A percentile compares a stretch with the other conserved stretches of the same genome.
phyloP scores from a whole-genome alignment of 2,113 vertebrate genomes.

The Oryzias curvinotus region DNA sequence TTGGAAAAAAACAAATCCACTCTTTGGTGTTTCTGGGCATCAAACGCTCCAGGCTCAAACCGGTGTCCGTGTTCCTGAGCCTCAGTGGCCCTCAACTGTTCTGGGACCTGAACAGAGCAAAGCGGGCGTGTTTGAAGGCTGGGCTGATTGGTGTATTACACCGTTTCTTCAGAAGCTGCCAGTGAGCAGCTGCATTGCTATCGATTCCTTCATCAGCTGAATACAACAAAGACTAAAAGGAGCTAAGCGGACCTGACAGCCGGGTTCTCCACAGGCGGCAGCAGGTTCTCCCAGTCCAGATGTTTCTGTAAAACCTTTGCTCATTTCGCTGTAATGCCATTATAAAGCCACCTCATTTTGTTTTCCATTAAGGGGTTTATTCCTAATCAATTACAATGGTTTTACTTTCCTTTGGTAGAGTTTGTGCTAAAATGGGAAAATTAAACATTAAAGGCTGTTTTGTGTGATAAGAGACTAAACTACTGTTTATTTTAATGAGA shows the following conservation, averaged over 20 bases:
- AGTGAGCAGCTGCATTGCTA: constrained; percentile 57
- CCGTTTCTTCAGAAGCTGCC: constrained; percentile 5
- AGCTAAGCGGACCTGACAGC: constrained; percentile 11
- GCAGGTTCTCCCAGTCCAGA: constrained; percentile 3
- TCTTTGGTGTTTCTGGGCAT: background rate
- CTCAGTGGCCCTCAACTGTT: background rate
- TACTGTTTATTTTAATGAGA: too few relatives aligned
- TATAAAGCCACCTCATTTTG: background rate
- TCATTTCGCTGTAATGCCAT: background rate
- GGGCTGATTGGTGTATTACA: constrained; percentile 2
- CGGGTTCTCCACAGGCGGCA: background rate
- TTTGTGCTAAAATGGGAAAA: constrained; percentile 20
- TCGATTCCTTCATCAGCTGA: constrained; percentile 51
- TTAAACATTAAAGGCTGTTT: constrained; percentile 16
- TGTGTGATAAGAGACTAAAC: constrained; percentile 9
- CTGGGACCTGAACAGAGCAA: background rate
- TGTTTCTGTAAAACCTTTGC: constrained; percentile 1
- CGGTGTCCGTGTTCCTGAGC: background rate
- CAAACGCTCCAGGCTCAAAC: background rate
- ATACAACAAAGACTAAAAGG: constrained; percentile 15
- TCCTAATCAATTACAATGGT: constrained; percentile 46
- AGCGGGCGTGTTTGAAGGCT: constrained; percentile 7
- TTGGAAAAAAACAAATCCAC: too few relatives aligned
- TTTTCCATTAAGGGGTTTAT: constrained; percentile 9
- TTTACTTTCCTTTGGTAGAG: constrained; percentile 33